Evolutionary conservation across 2,113 vertebrate genomes (phyloP).

Genomic region (Muntiacus muntjak): DNA sequence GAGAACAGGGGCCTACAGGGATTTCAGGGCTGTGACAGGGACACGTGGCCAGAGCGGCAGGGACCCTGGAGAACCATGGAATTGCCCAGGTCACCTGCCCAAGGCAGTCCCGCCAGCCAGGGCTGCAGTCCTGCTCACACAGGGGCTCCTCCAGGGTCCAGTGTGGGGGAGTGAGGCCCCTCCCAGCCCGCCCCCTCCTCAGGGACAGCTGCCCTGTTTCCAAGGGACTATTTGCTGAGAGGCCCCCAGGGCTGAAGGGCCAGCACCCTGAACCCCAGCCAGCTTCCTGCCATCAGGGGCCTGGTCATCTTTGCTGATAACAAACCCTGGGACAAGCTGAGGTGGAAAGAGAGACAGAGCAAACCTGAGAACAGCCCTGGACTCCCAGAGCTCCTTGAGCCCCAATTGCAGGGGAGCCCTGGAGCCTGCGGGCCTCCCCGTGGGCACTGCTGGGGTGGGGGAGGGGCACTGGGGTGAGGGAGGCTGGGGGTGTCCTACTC

Average conservation of each 20-base stretch:
- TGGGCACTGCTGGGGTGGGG: background rate
- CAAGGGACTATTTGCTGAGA: background rate
- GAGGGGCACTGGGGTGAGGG: background rate
- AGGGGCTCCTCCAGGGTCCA: too few relatives aligned
- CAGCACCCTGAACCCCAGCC: background rate
- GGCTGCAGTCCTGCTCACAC: too few relatives aligned
- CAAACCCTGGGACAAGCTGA: background rate
- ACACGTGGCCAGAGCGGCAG: background rate
- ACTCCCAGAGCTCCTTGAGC: background rate
- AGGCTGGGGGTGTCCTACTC: background rate
- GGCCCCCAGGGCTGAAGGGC: fast-evolving
- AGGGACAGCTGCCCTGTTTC: background rate
- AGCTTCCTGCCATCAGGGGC: too few relatives aligned
- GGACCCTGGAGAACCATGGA: too few relatives aligned
- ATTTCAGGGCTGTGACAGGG: fast-evolving
- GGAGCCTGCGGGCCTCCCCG: fast-evolving
- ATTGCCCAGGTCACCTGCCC: too few relatives aligned
- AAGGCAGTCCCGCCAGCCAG: too few relatives aligned
- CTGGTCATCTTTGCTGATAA: too few relatives aligned
- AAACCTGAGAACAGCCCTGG: background rate
- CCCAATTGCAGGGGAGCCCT: background rate
- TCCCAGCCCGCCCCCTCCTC: too few relatives aligned
- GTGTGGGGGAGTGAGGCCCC: too few relatives aligned
- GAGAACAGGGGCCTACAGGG: background rate
- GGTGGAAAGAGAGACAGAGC: background rate